Conservation (phyloP, 2,888 invertebrate genomes). For the Dryocosmus kuriphilus region DNA sequence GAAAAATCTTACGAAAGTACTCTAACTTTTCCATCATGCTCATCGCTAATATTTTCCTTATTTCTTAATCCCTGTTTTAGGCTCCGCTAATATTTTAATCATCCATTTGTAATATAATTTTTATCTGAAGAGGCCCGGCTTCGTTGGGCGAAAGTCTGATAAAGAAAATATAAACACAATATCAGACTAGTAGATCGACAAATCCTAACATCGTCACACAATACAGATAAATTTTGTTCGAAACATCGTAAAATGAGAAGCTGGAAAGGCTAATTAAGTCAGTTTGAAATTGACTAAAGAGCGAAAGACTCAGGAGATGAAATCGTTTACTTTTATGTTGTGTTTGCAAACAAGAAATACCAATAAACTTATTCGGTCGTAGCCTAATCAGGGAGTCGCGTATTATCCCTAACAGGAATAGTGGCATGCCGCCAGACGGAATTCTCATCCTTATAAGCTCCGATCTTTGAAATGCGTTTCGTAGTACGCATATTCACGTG, state of each 20-base stretch:
- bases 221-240: neutral
- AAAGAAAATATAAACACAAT: too few relatives aligned
- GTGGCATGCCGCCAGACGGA: constrained; percentile 7
- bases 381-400: constrained; percentile 15
- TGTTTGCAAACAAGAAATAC: constrained; percentile 1
- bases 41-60: too few relatives aligned
- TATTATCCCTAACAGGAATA: constrained; percentile 1
- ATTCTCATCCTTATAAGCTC: constrained; percentile 40
- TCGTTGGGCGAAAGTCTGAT: too few relatives aligned
- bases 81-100: too few relatives aligned
- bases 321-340: constrained; percentile 27
- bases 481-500: constrained; percentile 39
- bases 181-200: too few relatives aligned
- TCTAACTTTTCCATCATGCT: too few relatives aligned
- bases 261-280: neutral
- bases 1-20: too few relatives aligned
- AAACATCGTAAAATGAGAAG: neutral
- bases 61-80: too few relatives aligned
- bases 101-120: too few relatives aligned
- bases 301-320: neutral
- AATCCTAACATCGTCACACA: too few relatives aligned
- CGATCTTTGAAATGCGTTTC: constrained; percentile 23
- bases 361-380: constrained; percentile 26
- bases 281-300: neutral
- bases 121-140: too few relatives aligned